Conservation (phyloP, 2,113 vertebrate species). For the Cyrtonyx montezumae region DNA sequence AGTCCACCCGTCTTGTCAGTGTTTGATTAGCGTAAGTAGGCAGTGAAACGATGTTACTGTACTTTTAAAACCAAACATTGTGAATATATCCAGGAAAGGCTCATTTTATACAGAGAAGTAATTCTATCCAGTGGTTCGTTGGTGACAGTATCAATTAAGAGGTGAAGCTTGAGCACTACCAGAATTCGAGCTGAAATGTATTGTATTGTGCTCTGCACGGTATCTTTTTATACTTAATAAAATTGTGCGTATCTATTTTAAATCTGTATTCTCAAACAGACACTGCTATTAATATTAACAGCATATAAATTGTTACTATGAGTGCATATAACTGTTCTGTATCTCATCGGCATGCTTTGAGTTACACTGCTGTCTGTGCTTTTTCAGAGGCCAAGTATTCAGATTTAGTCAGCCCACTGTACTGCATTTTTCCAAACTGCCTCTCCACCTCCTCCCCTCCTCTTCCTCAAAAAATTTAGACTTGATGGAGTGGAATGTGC, state of each 20-base stretch:
- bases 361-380: slow-evolving; percentile 7
- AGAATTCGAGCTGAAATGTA: slow-evolving; percentile 32
- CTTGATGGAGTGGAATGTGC: slow-evolving; percentile 60
- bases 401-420: slow-evolving; percentile 29
- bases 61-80: slow-evolving; percentile 48
- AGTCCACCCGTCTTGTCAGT: slow-evolving; percentile 18
- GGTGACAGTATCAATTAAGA: slow-evolving; percentile 22
- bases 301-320: slow-evolving; percentile 20
- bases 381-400: slow-evolving; percentile 14
- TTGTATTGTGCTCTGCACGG: slow-evolving; percentile 52
- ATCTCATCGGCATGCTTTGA: background rate
- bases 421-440: background rate
- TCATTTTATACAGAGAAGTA: slow-evolving; percentile 44
- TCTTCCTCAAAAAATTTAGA: slow-evolving; percentile 44
- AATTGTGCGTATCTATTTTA: slow-evolving; percentile 49
- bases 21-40: slow-evolving; percentile 47
- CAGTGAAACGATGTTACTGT: slow-evolving; percentile 24
- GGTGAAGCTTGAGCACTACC: slow-evolving; percentile 6
- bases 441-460: slow-evolving; percentile 4
- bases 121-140: slow-evolving; percentile 2
- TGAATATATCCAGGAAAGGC: slow-evolving; percentile 16
- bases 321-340: slow-evolving; percentile 22
- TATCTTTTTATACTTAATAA: slow-evolving; percentile 67
- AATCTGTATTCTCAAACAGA: slow-evolving; percentile 38
- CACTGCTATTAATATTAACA: slow-evolving; percentile 22